Conservation (phyloP, 2,113 vertebrate species). For the Sander vitreus region DNA sequence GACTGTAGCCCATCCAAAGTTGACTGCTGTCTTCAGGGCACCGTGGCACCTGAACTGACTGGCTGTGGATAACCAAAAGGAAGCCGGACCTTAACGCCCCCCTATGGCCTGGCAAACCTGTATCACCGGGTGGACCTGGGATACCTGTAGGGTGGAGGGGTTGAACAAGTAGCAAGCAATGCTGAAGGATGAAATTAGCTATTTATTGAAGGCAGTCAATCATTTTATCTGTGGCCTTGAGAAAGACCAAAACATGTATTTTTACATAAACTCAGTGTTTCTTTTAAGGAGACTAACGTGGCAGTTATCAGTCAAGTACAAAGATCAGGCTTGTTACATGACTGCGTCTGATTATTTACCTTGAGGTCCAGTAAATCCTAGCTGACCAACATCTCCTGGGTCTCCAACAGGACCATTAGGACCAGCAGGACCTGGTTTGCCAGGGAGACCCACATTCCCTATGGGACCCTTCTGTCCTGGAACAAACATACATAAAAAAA, state of each 20-base stretch:
- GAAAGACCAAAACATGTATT: background rate
- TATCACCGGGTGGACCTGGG: constrained; percentile 63
- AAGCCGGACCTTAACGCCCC: constrained; percentile 34
- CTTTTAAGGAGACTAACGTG: no score
- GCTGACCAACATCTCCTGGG: constrained; percentile 57
- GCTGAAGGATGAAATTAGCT: background rate
- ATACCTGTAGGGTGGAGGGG: constrained; percentile 44
- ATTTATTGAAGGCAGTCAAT: background rate
- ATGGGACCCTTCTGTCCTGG: constrained; percentile 59
- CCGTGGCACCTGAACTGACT: constrained; percentile 62
- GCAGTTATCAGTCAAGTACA: background rate
- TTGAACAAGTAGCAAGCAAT: background rate
- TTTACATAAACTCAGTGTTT: background rate
- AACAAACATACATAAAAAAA: constrained; percentile 5
- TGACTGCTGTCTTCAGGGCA: constrained; percentile 60
- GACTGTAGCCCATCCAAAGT: constrained; percentile 75
- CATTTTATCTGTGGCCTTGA: background rate
- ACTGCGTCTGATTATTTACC: constrained; percentile 46
- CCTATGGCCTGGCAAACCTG: constrained; percentile 43
- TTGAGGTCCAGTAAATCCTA: constrained; percentile 66
- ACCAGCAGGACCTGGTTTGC: constrained; percentile 59
- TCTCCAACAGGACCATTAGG: constrained; percentile 56
- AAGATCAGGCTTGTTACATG: background rate
- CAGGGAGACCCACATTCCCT: constrained; percentile 48
- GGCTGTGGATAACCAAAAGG: constrained; percentile 75